A percentile compares a stretch with the other conserved stretches of the same genome.
Conservation (phyloP, 2,797 vertebrate genomes). For the Sibirionetta formosa region DNA sequence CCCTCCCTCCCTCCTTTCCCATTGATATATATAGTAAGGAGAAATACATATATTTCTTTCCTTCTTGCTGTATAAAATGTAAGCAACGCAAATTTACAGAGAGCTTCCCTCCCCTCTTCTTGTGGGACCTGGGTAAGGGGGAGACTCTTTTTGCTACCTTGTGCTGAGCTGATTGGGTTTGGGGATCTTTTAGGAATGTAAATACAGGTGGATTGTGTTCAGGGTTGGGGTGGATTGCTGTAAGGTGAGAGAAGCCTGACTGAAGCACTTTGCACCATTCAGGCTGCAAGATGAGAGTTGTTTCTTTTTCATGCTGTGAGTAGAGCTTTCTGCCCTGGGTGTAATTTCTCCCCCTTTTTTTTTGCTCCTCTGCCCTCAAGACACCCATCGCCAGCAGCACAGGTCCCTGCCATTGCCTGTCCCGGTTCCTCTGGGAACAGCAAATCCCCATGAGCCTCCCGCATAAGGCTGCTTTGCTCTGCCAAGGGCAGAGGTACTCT, state of each 20-base stretch:
- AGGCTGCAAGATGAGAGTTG: background rate
- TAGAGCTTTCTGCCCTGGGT: background rate
- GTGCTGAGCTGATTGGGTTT: background rate
- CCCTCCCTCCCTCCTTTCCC: background rate
- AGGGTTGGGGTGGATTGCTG: background rate
- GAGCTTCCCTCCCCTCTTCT: background rate
- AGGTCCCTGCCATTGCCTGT: background rate
- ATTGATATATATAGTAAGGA: background rate
- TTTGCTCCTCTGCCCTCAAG: background rate
- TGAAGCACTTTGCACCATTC: background rate
- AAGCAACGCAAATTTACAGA: background rate
- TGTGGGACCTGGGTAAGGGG: background rate
- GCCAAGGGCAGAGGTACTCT: background rate
- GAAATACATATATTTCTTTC: background rate
- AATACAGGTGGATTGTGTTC: background rate
- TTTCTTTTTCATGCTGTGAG: background rate
- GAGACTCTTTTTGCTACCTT: background rate
- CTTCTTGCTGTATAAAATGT: background rate
- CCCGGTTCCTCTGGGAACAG: background rate
- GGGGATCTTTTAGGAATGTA: background rate
- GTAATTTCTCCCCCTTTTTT: background rate
- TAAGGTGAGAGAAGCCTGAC: background rate
- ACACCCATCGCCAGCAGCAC: background rate
- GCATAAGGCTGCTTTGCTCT: background rate
- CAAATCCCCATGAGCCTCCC: accelerated